These are phyloP conservation scores for Pogonocichla stellata DNA, from an alignment of 2,113 vertebrate genomes.

Conservation along the genomic window DNA sequence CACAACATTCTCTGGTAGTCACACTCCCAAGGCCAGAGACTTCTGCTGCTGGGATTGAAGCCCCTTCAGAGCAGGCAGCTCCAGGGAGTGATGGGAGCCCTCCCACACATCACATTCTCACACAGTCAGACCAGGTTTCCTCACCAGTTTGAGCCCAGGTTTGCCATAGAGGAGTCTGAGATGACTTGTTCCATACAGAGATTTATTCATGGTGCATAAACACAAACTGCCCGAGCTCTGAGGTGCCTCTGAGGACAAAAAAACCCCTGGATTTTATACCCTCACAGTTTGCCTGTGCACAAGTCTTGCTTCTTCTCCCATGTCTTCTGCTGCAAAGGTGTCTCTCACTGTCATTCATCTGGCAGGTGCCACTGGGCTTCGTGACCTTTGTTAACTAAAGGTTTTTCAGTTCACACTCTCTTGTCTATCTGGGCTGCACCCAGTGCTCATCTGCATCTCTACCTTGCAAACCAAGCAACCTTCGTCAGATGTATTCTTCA, in stretches of 20 bases:
- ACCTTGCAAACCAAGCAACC: neutral
- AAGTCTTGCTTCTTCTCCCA: neutral
- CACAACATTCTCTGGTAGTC: fast-evolving
- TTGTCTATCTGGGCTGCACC: neutral
- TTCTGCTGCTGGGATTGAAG: neutral
- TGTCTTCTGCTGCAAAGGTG: fast-evolving
- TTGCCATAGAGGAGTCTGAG: neutral
- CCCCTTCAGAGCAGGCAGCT: neutral
- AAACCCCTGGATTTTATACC: neutral
- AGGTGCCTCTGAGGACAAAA: neutral
- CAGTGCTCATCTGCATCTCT: neutral
- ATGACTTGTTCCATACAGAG: neutral
- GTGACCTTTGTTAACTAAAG: neutral
- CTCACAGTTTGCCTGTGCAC: fast-evolving
- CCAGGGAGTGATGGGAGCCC: neutral
- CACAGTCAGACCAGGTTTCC: neutral
- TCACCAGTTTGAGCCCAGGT: neutral
- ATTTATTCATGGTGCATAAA: fast-evolving
- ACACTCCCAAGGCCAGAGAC: neutral
- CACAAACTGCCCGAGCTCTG: neutral
- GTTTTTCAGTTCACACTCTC: neutral
- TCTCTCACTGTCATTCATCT: neutral
- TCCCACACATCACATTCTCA: neutral
- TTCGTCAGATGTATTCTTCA: neutral
- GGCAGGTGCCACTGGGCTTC: neutral